Base-by-base conservation (phyloP, 2,888 invertebrate genomes). In the Pachymerium ferrugineum region DNA sequence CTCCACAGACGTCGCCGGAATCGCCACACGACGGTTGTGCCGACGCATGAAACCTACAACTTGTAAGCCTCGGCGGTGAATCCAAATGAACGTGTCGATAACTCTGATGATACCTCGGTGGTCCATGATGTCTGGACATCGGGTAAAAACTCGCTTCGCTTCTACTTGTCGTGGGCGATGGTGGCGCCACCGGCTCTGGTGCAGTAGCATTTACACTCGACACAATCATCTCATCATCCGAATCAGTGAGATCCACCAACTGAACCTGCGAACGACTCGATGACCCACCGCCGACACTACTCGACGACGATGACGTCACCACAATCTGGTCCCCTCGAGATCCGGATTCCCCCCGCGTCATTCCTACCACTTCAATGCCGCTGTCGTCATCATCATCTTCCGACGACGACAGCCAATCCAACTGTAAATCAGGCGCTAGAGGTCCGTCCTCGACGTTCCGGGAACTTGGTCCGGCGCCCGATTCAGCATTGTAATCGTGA, bases 381-480 rank as follows among this genome's bases (percentile, higher is more conserved):
- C 83, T 83, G 42, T 75, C 75, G 22, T 75, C 82, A 81, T 70
- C 82, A 81, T 75, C 74, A 19, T 75, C 75, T 5, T 80, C 81
- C 14, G 79, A 78, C 35, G 87, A 87, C 1, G 82, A 80, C 0
- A 90, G 85, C 88, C 91, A 91, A 81, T 91, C 90, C 62, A 91
- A 82, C 81, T 91, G 91, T 74, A 91, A 83, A 81, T 91, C 91
- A 0, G 91, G 91, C 6, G 89, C 89, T 3, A 86, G 85, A 68
- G 89, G 85, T 22, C 86, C 86, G 77, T 86, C 80, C 71, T 79
- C 77, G 25, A 38, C 31, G 54, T 12, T 29, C 35, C 71, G 1
- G 28, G 29, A 19, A 33, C 74, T 74, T 10, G 74, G 74, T 6
- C 74, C 74, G 28, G 74, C 72, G 2, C 68, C 12, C 6, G 12